A percentile compares a stretch with the other conserved stretches of the same genome.
These are phyloP conservation scores for Rhamnusium bicolor DNA, from an alignment of 2,888 invertebrate genomes.

Conservation along the genomic window DNA sequence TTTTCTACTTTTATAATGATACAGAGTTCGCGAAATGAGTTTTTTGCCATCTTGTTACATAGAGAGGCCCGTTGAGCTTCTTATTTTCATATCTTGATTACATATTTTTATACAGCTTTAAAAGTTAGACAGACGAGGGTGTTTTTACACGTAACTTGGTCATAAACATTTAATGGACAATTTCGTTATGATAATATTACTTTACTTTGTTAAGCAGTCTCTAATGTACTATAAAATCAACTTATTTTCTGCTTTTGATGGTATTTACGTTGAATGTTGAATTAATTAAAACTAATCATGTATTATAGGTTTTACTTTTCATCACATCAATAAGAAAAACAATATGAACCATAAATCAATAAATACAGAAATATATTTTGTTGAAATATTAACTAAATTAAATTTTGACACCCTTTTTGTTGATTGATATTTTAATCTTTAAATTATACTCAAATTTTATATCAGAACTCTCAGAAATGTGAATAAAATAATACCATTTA, in stretches of 20 bases:
- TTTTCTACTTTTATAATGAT: conserved; percentile 34
- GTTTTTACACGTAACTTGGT: conserved; percentile 28
- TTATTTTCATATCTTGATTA: conserved; percentile 48
- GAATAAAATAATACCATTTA: too few species aligned
- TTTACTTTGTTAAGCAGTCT: conserved; percentile 23
- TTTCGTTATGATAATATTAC: conserved; percentile 25
- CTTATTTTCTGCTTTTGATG: background rate
- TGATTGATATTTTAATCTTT: too few species aligned
- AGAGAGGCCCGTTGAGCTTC: conserved; percentile 27
- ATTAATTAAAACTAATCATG: background rate
- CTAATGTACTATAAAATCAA: background rate
- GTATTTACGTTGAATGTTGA: background rate
- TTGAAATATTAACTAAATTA: too few species aligned
- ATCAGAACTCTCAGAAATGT: too few species aligned
- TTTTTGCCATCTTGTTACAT: conserved; percentile 40
- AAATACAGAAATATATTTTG: too few species aligned
- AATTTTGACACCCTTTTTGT: too few species aligned
- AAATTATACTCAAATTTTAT: too few species aligned
- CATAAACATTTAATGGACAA: conserved; percentile 38
- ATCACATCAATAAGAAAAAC: too few species aligned
- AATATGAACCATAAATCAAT: too few species aligned
- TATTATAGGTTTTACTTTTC: too few species aligned
- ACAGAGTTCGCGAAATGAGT: conserved; percentile 41
- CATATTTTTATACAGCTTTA: conserved; percentile 42
- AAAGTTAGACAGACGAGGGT: conserved; percentile 39